Evolutionary conservation across 2,113 vertebrate species (phyloP).

Genomic region (Typhlomys cinereus): DNA sequence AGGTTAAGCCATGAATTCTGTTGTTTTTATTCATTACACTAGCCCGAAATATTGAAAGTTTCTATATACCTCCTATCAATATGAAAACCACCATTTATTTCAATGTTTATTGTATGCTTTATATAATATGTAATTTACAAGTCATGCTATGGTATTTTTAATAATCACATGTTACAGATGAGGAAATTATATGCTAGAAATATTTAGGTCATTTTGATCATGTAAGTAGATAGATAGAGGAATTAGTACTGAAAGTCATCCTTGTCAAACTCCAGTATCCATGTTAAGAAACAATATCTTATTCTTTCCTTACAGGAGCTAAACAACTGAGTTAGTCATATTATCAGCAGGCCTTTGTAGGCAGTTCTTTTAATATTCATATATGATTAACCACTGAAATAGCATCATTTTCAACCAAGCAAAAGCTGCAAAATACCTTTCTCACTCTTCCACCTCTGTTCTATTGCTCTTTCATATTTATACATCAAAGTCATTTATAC

Average conservation of each 20-base stretch:
- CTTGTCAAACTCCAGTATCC: neutral
- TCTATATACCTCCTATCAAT: neutral
- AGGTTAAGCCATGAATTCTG: neutral
- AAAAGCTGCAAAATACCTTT: neutral
- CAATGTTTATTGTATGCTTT: neutral
- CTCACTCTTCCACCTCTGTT: neutral
- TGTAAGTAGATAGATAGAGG: neutral
- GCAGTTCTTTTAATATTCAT: neutral
- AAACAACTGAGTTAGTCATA: neutral
- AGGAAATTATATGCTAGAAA: neutral
- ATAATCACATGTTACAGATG: neutral
- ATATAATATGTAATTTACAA: neutral
- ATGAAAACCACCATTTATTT: neutral
- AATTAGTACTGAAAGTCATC: neutral
- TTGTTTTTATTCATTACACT: neutral
- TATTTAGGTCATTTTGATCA: neutral
- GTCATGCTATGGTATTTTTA: neutral
- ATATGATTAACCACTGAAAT: conserved; percentile 27
- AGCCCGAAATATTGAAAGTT: neutral
- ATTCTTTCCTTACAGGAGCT: neutral
- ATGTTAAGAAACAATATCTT: neutral
- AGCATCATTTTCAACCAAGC: neutral
- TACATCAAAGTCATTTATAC: neutral
- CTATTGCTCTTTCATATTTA: neutral
- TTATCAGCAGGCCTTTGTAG: neutral